Percentiles rank a stretch among this genome's conserved stretches.
These are phyloP conservation scores for Micromesistius poutassou DNA, from an alignment of 2,797 vertebrate genomes.

Conservation along the genomic window DNA sequence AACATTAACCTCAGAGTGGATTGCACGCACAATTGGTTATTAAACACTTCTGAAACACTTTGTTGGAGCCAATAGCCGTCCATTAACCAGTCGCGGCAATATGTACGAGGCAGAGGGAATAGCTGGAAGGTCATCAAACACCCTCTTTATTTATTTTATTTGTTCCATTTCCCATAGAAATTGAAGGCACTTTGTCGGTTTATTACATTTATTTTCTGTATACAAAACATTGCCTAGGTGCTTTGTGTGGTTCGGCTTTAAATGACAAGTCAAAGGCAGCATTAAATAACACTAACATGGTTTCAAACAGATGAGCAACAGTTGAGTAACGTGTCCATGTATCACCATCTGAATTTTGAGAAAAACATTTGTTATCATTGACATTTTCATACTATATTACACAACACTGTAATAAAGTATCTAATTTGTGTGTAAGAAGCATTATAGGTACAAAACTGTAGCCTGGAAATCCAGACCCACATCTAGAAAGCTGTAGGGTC, in stretches of 20 bases:
- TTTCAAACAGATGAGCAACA: background rate
- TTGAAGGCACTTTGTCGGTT: background rate
- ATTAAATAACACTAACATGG: background rate
- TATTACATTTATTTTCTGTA: background rate
- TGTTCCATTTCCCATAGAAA: background rate
- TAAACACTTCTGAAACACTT: constrained; percentile 79
- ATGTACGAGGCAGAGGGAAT: constrained; percentile 62
- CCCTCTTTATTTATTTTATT: constrained; percentile 38
- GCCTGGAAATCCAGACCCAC: too few species aligned
- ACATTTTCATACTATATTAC: constrained; percentile 32
- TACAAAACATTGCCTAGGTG: background rate
- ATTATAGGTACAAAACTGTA: constrained; percentile 69
- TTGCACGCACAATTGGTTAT: constrained; percentile 81
- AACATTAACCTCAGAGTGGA: constrained; percentile 78
- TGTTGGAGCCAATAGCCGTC: constrained; percentile 73
- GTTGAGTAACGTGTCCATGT: background rate
- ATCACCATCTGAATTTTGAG: background rate
- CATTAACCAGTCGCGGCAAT: constrained; percentile 73
- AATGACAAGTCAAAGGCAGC: background rate
- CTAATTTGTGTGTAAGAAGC: constrained; percentile 62
- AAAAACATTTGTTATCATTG: constrained; percentile 52
- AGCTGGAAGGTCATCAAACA: constrained; percentile 68
- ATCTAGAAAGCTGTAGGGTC: too few species aligned
- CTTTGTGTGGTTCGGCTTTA: background rate
- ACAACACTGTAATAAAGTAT: constrained; percentile 65